Evolutionary conservation across 2,113 vertebrate genomes (phyloP).

Genomic region (Apodemus sylvaticus): DNA sequence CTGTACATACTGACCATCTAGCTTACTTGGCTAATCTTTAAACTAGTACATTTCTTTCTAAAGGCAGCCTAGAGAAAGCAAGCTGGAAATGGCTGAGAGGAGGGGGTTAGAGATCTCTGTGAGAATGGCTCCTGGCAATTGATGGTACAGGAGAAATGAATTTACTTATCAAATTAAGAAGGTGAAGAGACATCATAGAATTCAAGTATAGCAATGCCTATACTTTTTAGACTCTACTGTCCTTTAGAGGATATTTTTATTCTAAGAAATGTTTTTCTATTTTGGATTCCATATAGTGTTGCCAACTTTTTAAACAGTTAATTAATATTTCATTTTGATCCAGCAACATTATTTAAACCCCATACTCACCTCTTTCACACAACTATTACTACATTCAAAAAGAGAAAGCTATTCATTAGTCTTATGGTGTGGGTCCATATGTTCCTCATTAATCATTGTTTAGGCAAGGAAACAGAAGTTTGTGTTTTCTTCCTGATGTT

Average conservation of each 20-base stretch:
- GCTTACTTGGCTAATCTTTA: too few relatives aligned
- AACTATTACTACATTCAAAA: conserved; percentile 62
- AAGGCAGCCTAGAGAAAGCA: too few relatives aligned
- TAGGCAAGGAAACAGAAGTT: conserved; percentile 71
- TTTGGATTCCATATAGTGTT: not conserved
- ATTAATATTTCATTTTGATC: conserved; percentile 73
- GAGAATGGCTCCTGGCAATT: too few relatives aligned
- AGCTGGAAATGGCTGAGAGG: too few relatives aligned
- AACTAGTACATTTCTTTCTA: too few relatives aligned
- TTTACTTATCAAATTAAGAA: not conserved
- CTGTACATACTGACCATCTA: too few relatives aligned
- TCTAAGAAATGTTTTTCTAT: not conserved
- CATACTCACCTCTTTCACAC: conserved; percentile 48
- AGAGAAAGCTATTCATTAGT: conserved; percentile 72
- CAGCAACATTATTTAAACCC: conserved; percentile 48
- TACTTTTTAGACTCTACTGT: not conserved
- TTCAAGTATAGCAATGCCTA: not conserved
- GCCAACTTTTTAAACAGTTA: conserved; percentile 52
- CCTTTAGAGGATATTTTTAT: not conserved
- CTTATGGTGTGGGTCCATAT: conserved; percentile 70
- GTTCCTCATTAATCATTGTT: conserved; percentile 81
- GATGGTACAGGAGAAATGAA: not conserved
- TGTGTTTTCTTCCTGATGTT: conserved; percentile 71
- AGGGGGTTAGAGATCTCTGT: too few relatives aligned
- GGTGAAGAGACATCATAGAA: not conserved